phyloP scores from a whole-genome alignment of 2,888 invertebrate genomes.

The Hirtodrosophila confusa region DNA sequence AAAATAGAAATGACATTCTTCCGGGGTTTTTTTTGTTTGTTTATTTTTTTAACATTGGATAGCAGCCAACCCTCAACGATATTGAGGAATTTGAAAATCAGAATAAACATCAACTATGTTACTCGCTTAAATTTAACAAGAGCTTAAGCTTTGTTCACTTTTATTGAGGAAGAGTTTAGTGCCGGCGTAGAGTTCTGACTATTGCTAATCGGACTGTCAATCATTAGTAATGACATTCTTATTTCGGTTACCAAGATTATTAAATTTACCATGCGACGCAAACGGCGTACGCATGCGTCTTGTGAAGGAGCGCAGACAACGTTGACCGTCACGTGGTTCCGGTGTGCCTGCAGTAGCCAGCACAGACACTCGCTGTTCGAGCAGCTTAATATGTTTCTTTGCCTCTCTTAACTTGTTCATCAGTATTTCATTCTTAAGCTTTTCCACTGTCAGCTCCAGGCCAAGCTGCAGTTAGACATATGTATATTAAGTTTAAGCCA shows the following conservation, averaged over 20 bases:
- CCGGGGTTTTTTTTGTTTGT: slow-evolving; percentile 8
- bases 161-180: slow-evolving; percentile 68
- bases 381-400: slow-evolving; percentile 81
- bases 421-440: slow-evolving; percentile 91
- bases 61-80: slow-evolving; percentile 32
- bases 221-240: slow-evolving; percentile 79
- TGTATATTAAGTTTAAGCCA: too few relatives aligned
- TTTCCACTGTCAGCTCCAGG: slow-evolving; percentile 91
- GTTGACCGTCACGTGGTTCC: slow-evolving; percentile 69
- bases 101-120: slow-evolving; percentile 42
- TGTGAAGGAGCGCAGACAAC: slow-evolving; percentile 78
- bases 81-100: slow-evolving; percentile 30
- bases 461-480: slow-evolving; percentile 91
- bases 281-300: slow-evolving; percentile 74
- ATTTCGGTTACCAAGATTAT: slow-evolving; percentile 76
- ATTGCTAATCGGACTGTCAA: slow-evolving; percentile 40
- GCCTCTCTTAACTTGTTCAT: slow-evolving; percentile 89
- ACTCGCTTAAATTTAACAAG: slow-evolving; percentile 55
- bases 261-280: slow-evolving; percentile 62
- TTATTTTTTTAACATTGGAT: slow-evolving; percentile 7
- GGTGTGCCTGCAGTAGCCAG: slow-evolving; percentile 42
- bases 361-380: slow-evolving; percentile 77
- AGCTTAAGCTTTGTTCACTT: slow-evolving; percentile 74
- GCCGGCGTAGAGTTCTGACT: slow-evolving; percentile 36
- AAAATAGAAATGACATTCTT: slow-evolving; percentile 36